phyloP scores from a whole-genome alignment of 2,797 vertebrate genomes.

The Girardinus metallicus region DNA sequence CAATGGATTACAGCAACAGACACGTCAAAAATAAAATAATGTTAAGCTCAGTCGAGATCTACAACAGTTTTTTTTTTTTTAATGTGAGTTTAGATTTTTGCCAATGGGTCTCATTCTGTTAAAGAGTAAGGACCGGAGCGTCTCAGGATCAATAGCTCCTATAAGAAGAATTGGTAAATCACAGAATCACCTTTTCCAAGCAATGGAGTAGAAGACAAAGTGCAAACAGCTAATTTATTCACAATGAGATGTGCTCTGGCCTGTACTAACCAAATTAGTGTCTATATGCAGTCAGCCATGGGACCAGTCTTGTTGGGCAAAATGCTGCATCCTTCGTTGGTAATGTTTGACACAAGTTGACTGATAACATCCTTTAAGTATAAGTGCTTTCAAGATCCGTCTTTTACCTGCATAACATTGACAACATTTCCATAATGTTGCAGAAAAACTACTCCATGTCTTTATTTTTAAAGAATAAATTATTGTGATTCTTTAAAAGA shows the following conservation, averaged over 20 bases:
- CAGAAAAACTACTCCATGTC: neutral
- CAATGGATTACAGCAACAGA: too few species aligned
- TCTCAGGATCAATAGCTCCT: neutral
- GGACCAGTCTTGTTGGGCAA: neutral
- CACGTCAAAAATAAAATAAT: neutral
- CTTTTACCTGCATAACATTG: neutral
- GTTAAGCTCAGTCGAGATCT: neutral
- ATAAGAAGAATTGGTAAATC: neutral
- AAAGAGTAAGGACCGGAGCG: neutral
- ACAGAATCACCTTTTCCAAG: neutral
- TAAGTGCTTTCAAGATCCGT: neutral
- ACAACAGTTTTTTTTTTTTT: too few species aligned
- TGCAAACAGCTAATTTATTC: neutral
- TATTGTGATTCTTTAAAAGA: neutral
- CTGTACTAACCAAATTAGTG: neutral
- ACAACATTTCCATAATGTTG: neutral
- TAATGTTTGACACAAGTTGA: neutral
- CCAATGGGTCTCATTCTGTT: constrained; percentile 2
- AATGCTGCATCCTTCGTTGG: neutral
- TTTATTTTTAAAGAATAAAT: neutral
- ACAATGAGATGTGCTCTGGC: neutral
- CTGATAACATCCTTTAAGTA: neutral
- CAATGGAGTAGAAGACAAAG: neutral
- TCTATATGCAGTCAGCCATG: neutral
- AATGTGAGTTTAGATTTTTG: constrained; percentile 7